Evolutionary conservation across 1,140 invertebrate genomes (phyloP).

Genomic region (Phortica variegata): DNA sequence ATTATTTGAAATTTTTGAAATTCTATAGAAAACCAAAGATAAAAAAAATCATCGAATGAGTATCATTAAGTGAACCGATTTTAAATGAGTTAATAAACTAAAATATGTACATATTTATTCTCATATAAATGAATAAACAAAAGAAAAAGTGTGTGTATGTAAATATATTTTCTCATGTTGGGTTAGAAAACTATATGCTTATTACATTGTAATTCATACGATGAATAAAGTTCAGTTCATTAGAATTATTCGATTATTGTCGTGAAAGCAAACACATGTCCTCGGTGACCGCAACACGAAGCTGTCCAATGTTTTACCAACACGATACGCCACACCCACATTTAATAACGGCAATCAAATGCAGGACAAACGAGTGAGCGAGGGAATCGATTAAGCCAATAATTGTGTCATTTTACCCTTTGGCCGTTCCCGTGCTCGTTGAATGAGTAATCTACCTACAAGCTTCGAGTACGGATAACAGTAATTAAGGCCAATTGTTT

Average conservation of each 20-base stretch:
- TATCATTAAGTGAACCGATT: slow-evolving; percentile 22
- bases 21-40: slow-evolving; percentile 33
- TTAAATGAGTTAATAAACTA: neutral
- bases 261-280: slow-evolving; percentile 47
- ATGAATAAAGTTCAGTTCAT: slow-evolving; percentile 39
- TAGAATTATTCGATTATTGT: slow-evolving; percentile 14
- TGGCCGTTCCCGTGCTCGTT: slow-evolving; percentile 8
- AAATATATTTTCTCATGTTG: slow-evolving; percentile 12
- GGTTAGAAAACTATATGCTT: slow-evolving; percentile 13
- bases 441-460: too few species aligned
- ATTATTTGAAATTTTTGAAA: slow-evolving; percentile 51
- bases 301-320: slow-evolving; percentile 48
- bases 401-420: slow-evolving; percentile 49
- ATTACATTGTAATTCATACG: neutral
- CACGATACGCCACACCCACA: slow-evolving; percentile 41
- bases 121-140: slow-evolving; percentile 1
- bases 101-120: neutral
- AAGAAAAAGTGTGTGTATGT: slow-evolving; percentile 17
- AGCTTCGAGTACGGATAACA: too few species aligned
- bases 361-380: slow-evolving; percentile 9
- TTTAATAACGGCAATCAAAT: slow-evolving; percentile 30
- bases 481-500: slow-evolving; percentile 48
- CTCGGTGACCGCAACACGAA: slow-evolving; percentile 37
- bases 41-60: slow-evolving; percentile 37
- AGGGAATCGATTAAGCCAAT: slow-evolving; percentile 6